Conservation (phyloP, 2,888 invertebrate species). For the Tanypteryx hageni region DNA sequence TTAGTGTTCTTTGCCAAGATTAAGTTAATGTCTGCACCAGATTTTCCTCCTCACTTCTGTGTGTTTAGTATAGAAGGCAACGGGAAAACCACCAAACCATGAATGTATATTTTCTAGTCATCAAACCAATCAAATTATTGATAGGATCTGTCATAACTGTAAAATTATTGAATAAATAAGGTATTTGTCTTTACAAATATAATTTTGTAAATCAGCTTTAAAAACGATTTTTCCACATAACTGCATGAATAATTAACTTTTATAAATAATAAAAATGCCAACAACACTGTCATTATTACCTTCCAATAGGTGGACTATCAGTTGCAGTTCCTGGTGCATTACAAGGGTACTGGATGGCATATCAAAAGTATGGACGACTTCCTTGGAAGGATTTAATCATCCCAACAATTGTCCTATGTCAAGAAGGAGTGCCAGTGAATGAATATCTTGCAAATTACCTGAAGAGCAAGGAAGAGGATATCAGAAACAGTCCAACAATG, state of each 20-base stretch:
- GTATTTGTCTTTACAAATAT: not conserved
- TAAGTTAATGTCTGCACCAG: too few relatives aligned
- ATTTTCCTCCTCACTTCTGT: too few relatives aligned
- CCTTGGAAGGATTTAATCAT: slow-evolving; percentile 75
- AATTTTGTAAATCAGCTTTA: not conserved
- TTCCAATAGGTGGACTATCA: slow-evolving; percentile 72
- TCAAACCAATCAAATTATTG: too few relatives aligned
- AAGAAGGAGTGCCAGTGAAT: slow-evolving; percentile 73
- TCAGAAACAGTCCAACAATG: slow-evolving; percentile 69
- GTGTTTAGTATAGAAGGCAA: too few relatives aligned
- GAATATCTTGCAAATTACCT: slow-evolving; percentile 69
- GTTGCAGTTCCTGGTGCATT: slow-evolving; percentile 78
- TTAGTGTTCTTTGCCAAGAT: too few relatives aligned
- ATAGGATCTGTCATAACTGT: too few relatives aligned
- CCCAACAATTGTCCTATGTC: slow-evolving; percentile 74
- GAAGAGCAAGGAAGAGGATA: slow-evolving; percentile 66
- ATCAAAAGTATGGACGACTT: slow-evolving; percentile 74
- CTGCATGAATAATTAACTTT: not conserved
- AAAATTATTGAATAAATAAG: too few relatives aligned
- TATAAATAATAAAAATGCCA: not conserved
- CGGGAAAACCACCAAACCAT: too few relatives aligned
- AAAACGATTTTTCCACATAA: not conserved
- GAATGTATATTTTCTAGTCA: too few relatives aligned
- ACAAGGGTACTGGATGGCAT: slow-evolving; percentile 74
- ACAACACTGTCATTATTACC: not conserved